Conservation (phyloP, 2,888 invertebrate genomes). For the Drosophila leonis region DNA sequence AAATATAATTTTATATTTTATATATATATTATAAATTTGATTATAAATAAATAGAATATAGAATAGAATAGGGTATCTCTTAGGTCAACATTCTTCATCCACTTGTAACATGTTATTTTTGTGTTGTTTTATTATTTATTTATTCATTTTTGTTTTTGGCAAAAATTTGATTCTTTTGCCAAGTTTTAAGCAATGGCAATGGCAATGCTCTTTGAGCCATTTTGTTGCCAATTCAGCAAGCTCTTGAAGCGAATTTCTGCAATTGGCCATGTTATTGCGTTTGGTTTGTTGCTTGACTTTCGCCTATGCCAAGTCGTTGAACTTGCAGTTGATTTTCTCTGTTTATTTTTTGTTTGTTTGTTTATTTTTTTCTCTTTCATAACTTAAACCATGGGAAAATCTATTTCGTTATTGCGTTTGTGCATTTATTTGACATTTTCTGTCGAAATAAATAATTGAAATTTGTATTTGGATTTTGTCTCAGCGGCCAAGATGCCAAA, state of each 20-base stretch:
- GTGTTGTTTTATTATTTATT: slow-evolving; percentile 19
- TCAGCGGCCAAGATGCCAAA: neutral
- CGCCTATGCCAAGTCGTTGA: slow-evolving; percentile 53
- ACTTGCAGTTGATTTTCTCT: slow-evolving; percentile 38
- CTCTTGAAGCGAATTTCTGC: slow-evolving; percentile 47
- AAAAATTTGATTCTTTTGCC: slow-evolving; percentile 48
- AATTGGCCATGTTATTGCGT: slow-evolving; percentile 64
- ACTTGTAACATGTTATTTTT: slow-evolving; percentile 10
- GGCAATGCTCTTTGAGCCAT: slow-evolving; percentile 57
- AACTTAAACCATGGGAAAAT: slow-evolving; percentile 39
- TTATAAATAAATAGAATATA: neutral
- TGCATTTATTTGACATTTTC: slow-evolving; percentile 32
- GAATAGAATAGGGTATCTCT: neutral
- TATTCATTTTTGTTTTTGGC: slow-evolving; percentile 2
- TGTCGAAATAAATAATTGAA: slow-evolving; percentile 29
- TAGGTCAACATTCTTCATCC: no score
- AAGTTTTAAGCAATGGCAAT: slow-evolving; percentile 59
- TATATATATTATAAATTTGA: no score
- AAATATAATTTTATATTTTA: no score
- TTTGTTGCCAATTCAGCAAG: slow-evolving; percentile 69
- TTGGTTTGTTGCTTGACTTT: slow-evolving; percentile 38
- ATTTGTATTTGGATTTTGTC: slow-evolving; percentile 13
- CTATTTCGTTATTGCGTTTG: slow-evolving; percentile 14
- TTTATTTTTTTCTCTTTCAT: slow-evolving; percentile 5
- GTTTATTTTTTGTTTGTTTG: slow-evolving; percentile 7